Conservation (phyloP, 2,797 vertebrate genomes). For the Ctenopoma multispine region DNA sequence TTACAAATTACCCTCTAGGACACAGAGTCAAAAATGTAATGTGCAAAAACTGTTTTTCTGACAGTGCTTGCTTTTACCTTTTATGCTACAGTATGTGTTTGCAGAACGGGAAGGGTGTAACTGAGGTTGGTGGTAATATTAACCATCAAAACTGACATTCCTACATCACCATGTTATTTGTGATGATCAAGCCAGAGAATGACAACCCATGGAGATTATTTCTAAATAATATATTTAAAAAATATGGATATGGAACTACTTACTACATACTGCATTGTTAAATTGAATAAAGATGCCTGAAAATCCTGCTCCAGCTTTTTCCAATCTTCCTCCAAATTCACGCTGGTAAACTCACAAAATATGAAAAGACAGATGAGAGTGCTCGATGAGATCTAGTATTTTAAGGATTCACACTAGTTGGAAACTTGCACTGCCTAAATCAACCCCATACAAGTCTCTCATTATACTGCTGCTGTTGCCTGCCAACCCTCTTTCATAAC, state of each 20-base stretch:
- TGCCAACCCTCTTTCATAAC: slow-evolving; percentile 13
- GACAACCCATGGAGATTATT: neutral
- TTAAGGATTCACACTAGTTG: slow-evolving; percentile 26
- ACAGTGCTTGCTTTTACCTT: neutral
- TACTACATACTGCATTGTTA: neutral
- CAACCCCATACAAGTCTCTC: slow-evolving; percentile 13
- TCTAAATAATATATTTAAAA: neutral
- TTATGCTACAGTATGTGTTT: neutral
- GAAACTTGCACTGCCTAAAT: slow-evolving; percentile 12
- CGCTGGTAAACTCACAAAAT: slow-evolving; percentile 3
- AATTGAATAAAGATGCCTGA: neutral
- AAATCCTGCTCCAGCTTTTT: neutral
- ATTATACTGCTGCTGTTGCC: slow-evolving; percentile 12
- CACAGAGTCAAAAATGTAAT: neutral
- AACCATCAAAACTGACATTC: neutral
- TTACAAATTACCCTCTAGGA: neutral
- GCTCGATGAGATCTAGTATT: slow-evolving; percentile 5
- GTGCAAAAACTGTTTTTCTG: neutral
- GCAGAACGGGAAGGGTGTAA: neutral
- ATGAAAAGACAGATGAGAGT: slow-evolving; percentile 12
- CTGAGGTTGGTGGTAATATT: neutral
- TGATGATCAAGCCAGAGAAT: neutral
- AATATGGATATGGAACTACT: neutral
- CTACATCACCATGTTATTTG: neutral
- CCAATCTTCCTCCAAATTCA: slow-evolving; percentile 3